Base-by-base conservation (phyloP, 1,140 invertebrate species). In the Pseudomyrmex dendroicus region DNA sequence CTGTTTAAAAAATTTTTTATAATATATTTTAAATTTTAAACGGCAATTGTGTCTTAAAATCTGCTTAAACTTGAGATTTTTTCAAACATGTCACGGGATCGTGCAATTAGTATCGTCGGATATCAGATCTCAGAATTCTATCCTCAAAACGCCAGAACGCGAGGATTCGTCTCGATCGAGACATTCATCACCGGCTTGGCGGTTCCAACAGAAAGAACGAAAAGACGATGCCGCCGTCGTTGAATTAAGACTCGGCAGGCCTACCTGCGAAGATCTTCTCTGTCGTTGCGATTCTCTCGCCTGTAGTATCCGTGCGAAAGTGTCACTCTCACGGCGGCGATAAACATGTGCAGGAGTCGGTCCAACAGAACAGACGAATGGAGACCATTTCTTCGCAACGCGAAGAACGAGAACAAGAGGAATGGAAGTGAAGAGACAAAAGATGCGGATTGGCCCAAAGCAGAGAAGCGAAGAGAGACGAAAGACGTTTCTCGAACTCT, bases 341-440 rank as follows among this genome's bases (percentile, higher is more conserved):
- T 89, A 90, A 90, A 90, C 82, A 86, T 86, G 83, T 83, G 84
- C 86, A 62, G 35, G 78, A 85, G 70, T 54, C 63, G 85, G 77
- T 50, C 48, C 80, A 78, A 83, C 88, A 87, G 88, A 84, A 89
- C 88, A 89, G 88, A 89, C 88, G 88, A 89, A 89, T 89, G 88
- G 87, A 84, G 85, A 89, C 84, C 74, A 82, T 89, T 86, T 87
- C 78, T 61, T 68, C 35, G 70, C 46, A 82, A 84, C 67, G 82
- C 73, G 78, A 86, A 89, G 50, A 59, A 82, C 61, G 25, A 82
- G 64, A 59, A 56, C 66, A 15, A 84, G 61, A 59, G 74, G 70
- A 20, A 76, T 64, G 85, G 78, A 73, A 66, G 77, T 61, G 72
- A 35, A n/a, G 62, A 82, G 68, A 61, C 83, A 84, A 82, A 74